These are phyloP conservation scores for Drosophila setosimentum DNA, from an alignment of 2,888 invertebrate genomes.

Conservation along the genomic window DNA sequence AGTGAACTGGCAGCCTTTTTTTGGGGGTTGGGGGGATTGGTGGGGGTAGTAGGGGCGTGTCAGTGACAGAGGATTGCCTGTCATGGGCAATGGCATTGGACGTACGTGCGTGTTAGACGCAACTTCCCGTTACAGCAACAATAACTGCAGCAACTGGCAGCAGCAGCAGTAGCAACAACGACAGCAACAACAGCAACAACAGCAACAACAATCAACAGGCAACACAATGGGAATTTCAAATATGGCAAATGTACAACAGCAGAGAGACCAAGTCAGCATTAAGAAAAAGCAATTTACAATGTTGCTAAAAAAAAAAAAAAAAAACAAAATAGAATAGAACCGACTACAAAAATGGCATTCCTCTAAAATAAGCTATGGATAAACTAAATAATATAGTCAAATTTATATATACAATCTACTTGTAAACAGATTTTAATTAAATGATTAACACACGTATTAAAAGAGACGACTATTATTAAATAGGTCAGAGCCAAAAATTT, in stretches of 20 bases:
- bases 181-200: constrained; percentile 25
- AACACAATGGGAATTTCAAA: constrained; percentile 74
- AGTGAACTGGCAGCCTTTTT: constrained; percentile 55
- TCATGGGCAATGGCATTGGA: constrained; percentile 54
- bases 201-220: constrained; percentile 37
- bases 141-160: constrained; percentile 26
- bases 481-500: neutral
- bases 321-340: neutral
- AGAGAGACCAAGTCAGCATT: constrained; percentile 37
- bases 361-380: neutral
- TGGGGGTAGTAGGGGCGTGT: constrained; percentile 35
- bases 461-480: neutral
- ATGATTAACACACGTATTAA: neutral
- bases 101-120: constrained; percentile 74
- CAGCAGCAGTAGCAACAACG: constrained; percentile 15
- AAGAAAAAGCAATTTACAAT: constrained; percentile 41
- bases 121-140: constrained; percentile 70
- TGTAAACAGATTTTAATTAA: neutral
- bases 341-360: neutral
- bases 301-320: constrained; percentile 9
- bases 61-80: constrained; percentile 49
- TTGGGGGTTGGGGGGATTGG: neutral
- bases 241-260: constrained; percentile 58
- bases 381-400: neutral
- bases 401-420: neutral